Conservation (phyloP, 2,888 invertebrate genomes). For the Chrysolina americana region DNA sequence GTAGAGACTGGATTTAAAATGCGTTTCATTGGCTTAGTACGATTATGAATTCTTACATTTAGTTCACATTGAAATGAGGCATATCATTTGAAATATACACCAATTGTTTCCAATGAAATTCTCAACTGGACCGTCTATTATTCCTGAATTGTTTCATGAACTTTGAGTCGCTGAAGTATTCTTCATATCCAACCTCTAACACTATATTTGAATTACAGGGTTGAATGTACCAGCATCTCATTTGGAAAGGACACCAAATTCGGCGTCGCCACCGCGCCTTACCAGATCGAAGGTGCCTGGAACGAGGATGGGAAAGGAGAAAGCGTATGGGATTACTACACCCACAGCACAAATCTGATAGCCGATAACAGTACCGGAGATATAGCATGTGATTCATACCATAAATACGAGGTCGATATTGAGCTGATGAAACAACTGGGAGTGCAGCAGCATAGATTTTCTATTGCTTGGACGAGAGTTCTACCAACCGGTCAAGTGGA, state of each 20-base stretch:
- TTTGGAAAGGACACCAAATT: slow-evolving; percentile 45
- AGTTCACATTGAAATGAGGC: too few species aligned
- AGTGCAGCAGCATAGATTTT: slow-evolving; percentile 73
- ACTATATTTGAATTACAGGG: not conserved
- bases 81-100: too few species aligned
- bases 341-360: slow-evolving; percentile 70
- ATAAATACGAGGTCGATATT: slow-evolving; percentile 75
- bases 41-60: too few species aligned
- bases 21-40: too few species aligned
- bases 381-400: slow-evolving; percentile 79
- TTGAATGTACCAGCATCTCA: slow-evolving; percentile 12
- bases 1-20: too few species aligned
- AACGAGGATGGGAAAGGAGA: slow-evolving; percentile 72
- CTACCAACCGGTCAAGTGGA: slow-evolving; percentile 79
- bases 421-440: slow-evolving; percentile 72
- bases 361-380: slow-evolving; percentile 71
- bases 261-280: slow-evolving; percentile 50
- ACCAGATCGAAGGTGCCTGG: slow-evolving; percentile 58
- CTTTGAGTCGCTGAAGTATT: too few species aligned
- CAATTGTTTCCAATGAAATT: too few species aligned
- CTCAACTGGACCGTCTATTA: too few species aligned
- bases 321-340: slow-evolving; percentile 79
- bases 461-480: slow-evolving; percentile 76
- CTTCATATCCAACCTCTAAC: too few species aligned
- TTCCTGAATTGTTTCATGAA: too few species aligned